A percentile compares a stretch with the other conserved stretches of the same genome.
phyloP scores from a whole-genome alignment of 2,113 vertebrate species.

The Sminthopsis crassicaudata region DNA sequence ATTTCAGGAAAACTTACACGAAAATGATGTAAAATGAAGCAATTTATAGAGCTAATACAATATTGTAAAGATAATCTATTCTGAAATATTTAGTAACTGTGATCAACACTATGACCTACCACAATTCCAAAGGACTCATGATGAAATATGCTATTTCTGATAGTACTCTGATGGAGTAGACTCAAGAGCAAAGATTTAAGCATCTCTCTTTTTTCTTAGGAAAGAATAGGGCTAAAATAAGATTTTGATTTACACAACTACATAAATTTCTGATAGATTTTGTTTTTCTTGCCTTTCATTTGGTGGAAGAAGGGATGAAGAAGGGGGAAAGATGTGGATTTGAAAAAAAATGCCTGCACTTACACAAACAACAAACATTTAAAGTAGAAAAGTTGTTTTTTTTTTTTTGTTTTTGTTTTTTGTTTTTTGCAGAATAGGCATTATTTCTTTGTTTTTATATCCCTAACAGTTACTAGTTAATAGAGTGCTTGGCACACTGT shows the following conservation, averaged over 20 bases:
- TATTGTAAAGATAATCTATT: neutral
- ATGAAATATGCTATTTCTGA: neutral
- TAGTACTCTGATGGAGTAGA: neutral
- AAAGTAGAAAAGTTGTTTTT: too few species aligned
- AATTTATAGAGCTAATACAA: neutral
- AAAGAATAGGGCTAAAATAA: neutral
- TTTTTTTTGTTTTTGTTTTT: too few species aligned
- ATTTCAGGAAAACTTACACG: neutral
- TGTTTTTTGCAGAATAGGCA: neutral
- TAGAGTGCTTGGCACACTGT: neutral
- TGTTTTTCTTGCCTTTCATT: neutral
- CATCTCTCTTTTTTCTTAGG: neutral
- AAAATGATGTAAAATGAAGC: neutral
- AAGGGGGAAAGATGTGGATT: neutral
- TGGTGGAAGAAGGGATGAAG: neutral
- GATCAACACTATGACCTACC: neutral
- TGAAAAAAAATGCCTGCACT: neutral
- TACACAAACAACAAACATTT: too few species aligned
- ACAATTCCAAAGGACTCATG: neutral
- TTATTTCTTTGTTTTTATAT: neutral
- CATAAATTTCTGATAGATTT: neutral
- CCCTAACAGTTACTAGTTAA: neutral
- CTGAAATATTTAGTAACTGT: neutral
- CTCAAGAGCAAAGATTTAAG: neutral
- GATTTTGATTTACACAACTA: neutral